Percentiles rank a stretch among this genome's conserved stretches.
Evolutionary conservation across 1,140 invertebrate genomes (phyloP).

Genomic region (Myzus persicae): DNA sequence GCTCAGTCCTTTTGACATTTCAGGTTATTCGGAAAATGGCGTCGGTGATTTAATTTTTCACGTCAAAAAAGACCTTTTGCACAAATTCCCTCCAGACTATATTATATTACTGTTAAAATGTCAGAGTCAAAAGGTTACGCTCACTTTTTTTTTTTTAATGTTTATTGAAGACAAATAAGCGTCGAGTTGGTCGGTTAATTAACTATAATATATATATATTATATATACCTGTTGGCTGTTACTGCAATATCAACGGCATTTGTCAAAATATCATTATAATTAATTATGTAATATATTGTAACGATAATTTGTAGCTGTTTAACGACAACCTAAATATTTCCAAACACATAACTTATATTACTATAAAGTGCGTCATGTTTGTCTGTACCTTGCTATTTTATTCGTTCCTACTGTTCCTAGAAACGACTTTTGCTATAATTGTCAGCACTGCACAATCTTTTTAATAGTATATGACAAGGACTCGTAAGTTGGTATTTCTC

Average conservation of each 20-base stretch:
- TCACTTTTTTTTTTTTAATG: neutral
- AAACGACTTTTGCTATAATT: neutral
- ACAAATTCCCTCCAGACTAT: neutral
- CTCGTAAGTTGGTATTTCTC: neutral
- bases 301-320: neutral
- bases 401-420: too few species aligned
- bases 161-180: neutral
- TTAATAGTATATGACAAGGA: neutral
- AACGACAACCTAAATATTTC: neutral
- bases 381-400: too few species aligned
- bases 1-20: slow-evolving; percentile 36
- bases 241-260: neutral
- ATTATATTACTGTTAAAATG: slow-evolving; percentile 26
- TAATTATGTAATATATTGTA: neutral
- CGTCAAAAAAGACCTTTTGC: slow-evolving; percentile 19
- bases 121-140: slow-evolving; percentile 30
- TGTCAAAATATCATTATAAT: neutral
- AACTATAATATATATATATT: neutral
- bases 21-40: neutral
- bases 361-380: too few species aligned
- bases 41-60: neutral
- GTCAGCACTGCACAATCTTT: neutral
- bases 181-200: slow-evolving; percentile 19
- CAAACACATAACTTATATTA: too few species aligned
- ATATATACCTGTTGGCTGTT: neutral